phyloP scores from a whole-genome alignment of 2,888 invertebrate genomes.

The Cosmopolites sordidus region DNA sequence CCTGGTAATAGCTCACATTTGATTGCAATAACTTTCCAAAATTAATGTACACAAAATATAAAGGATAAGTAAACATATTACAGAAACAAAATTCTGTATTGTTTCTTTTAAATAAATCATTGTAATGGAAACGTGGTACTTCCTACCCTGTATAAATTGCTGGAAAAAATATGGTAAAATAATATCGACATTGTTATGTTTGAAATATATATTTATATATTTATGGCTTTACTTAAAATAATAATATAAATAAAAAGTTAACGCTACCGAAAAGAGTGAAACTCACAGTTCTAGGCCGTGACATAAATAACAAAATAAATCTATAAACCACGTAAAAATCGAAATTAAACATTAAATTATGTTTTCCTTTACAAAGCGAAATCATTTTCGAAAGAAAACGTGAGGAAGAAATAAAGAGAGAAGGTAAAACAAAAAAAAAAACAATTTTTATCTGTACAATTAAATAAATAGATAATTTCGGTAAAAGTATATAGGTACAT shows the following conservation, averaged over 20 bases:
- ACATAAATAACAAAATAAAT: conserved; percentile 2
- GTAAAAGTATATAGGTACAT: not conserved
- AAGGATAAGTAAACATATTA: too few species aligned
- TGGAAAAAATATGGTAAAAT: too few species aligned
- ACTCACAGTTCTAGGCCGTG: conserved; percentile 2
- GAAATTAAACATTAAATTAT: not conserved
- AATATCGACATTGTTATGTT: too few species aligned
- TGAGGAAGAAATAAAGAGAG: not conserved
- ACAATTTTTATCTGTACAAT: not conserved
- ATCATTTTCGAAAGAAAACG: not conserved
- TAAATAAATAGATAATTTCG: not conserved
- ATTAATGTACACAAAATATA: too few species aligned
- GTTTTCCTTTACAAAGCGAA: not conserved
- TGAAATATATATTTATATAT: conserved; percentile 9
- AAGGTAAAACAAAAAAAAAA: not conserved
- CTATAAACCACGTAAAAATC: conserved; percentile 2
- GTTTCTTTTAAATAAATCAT: too few species aligned
- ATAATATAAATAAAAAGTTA: conserved; percentile 11
- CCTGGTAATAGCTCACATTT: too few species aligned
- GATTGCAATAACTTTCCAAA: too few species aligned
- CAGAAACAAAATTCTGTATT: too few species aligned
- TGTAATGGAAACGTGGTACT: too few species aligned
- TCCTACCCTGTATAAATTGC: too few species aligned
- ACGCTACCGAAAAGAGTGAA: conserved; percentile 2
- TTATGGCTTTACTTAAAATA: conserved; percentile 5